Evolutionary conservation across 2,797 vertebrate genomes (phyloP).

Genomic region (Pseudochirops corinnae): DNA sequence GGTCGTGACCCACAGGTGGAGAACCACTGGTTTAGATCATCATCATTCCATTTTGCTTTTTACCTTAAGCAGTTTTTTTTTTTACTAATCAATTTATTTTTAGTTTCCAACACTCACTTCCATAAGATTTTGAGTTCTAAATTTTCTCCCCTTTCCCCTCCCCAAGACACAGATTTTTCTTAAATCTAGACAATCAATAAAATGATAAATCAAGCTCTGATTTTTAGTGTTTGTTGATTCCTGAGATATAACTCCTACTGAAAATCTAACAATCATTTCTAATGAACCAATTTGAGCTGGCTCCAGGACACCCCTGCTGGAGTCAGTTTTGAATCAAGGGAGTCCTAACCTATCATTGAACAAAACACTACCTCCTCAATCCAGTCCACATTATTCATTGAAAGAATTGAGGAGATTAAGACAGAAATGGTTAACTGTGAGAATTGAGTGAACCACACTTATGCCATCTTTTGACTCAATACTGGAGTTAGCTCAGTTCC

Average conservation of each 20-base stretch:
- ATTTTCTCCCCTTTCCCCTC: too few species aligned
- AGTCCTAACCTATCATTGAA: not conserved
- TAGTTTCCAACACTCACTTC: too few species aligned
- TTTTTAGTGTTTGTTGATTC: not conserved
- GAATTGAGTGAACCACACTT: too few species aligned
- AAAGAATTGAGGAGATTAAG: too few species aligned
- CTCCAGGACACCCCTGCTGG: too few species aligned
- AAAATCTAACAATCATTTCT: not conserved
- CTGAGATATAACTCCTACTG: not conserved
- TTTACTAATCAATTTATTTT: not conserved
- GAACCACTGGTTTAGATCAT: not conserved
- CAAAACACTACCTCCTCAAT: not conserved
- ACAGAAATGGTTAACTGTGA: too few species aligned
- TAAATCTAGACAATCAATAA: not conserved
- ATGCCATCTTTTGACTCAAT: too few species aligned
- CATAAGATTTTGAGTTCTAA: too few species aligned
- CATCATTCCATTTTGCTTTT: not conserved
- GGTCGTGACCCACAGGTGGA: too few species aligned
- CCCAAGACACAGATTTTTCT: not conserved
- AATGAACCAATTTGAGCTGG: not conserved
- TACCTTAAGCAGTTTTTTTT: not conserved
- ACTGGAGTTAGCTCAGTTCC: too few species aligned
- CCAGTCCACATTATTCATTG: not conserved
- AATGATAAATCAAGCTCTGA: not conserved
- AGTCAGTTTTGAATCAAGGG: not conserved